Conservation (phyloP, 2,888 invertebrate genomes). For the Drosophila pseudotakahashii region DNA sequence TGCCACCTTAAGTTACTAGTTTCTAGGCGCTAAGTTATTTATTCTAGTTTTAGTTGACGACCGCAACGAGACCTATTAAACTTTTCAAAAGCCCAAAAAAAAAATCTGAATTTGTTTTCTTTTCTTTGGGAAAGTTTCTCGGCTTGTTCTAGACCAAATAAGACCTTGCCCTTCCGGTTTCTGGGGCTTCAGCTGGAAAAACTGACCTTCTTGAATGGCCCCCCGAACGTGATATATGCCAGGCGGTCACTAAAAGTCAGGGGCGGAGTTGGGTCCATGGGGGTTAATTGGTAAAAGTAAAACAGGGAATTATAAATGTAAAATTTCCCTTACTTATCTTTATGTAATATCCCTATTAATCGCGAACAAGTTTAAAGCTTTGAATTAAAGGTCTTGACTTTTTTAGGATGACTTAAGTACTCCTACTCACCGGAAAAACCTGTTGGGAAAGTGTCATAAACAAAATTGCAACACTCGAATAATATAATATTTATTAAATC, state of each 20-base stretch:
- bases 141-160: constrained; percentile 39
- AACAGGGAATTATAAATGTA: no score
- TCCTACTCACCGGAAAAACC: not conserved
- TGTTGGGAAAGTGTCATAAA: constrained; percentile 8
- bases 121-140: constrained; percentile 35
- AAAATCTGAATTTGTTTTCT: constrained; percentile 22
- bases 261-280: not conserved
- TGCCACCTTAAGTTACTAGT: constrained; percentile 42
- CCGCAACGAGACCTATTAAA: constrained; percentile 41
- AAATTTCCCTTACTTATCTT: no score
- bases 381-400: not conserved
- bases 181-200: constrained; percentile 53
- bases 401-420: constrained; percentile 1
- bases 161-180: constrained; percentile 67
- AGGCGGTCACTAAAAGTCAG: constrained; percentile 43
- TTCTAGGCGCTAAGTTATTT: constrained; percentile 61
- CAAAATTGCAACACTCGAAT: constrained; percentile 5
- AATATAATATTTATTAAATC: constrained; percentile 11
- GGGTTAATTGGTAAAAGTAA: not conserved
- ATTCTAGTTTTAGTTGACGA: constrained; percentile 58
- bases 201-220: constrained; percentile 55
- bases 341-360: no score
- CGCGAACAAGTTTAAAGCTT: no score
- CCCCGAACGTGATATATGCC: constrained; percentile 40
- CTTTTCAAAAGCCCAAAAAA: constrained; percentile 13